A percentile compares a stretch with the other conserved stretches of the same genome.
Evolutionary conservation across 1,140 invertebrate genomes (phyloP).

Genomic region (Pseudachorutes palmiensis): DNA sequence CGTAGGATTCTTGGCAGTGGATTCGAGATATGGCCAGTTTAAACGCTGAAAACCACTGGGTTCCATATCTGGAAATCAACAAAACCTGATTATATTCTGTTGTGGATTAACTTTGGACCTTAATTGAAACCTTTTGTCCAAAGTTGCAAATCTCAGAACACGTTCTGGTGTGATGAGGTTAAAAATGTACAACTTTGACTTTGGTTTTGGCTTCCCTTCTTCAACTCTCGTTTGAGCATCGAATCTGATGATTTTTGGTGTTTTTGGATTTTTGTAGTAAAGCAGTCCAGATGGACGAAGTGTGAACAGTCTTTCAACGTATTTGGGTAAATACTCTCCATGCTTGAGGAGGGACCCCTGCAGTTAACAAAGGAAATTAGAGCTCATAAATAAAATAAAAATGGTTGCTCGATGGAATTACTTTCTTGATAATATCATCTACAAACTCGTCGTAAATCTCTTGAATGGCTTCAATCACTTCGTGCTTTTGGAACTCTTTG

Average conservation of each 20-base stretch:
- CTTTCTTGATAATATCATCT: conserved; percentile 73
- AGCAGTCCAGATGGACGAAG: conserved; percentile 61
- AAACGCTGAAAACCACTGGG: conserved; percentile 32
- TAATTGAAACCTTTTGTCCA: conserved; percentile 32
- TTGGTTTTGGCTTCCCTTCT: conserved; percentile 46
- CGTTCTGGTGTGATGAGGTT: conserved; percentile 57
- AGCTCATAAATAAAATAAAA: background rate
- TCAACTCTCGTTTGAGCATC: conserved; percentile 59
- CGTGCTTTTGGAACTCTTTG: conserved; percentile 47
- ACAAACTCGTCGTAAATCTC: conserved; percentile 68
- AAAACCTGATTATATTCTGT: background rate
- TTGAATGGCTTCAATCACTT: conserved; percentile 60
- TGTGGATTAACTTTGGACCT: background rate
- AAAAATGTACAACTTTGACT: conserved; percentile 48
- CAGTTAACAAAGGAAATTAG: conserved; percentile 3
- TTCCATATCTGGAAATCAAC: conserved; percentile 26
- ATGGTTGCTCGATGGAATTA: conserved; percentile 36
- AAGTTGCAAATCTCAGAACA: conserved; percentile 52
- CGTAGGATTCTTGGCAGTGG: conserved; percentile 34
- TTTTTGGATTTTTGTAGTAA: conserved; percentile 64
- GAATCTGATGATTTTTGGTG: conserved; percentile 56
- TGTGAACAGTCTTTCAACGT: conserved; percentile 72
- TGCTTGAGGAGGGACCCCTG: conserved; percentile 62
- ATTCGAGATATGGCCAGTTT: conserved; percentile 32
- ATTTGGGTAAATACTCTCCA: conserved; percentile 62